These are phyloP conservation scores for Radopholus similis DNA, from an alignment of 1,140 invertebrate genomes.

Conservation along the genomic window DNA sequence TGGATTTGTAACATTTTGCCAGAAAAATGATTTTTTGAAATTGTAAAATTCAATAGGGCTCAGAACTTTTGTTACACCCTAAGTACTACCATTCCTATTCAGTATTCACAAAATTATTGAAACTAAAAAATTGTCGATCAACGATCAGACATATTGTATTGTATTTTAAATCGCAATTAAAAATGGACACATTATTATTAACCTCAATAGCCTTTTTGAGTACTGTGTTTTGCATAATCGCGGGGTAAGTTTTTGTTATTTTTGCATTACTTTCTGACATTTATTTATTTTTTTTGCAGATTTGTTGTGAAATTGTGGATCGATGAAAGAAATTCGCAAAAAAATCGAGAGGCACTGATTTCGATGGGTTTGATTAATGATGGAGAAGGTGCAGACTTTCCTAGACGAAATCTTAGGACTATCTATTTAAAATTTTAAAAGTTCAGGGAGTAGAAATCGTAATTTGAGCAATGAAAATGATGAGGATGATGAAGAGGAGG, in stretches of 20 bases:
- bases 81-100: no score
- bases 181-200: constrained; percentile 19
- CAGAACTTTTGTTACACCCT: no score
- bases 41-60: no score
- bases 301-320: constrained; percentile 39
- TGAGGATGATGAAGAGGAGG: constrained; percentile 13
- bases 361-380: constrained; percentile 14
- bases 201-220: constrained; percentile 18
- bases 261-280: constrained; percentile 12
- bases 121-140: no score
- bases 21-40: no score
- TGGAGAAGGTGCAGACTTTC: constrained; percentile 2
- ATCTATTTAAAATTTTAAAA: not conserved
- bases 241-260: constrained; percentile 1
- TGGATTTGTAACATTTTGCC: no score
- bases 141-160: no score
- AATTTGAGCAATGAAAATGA: not conserved
- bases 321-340: constrained; percentile 30
- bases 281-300: constrained; percentile 5
- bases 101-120: no score
- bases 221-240: constrained; percentile 20
- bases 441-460: no score
- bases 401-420: no score
- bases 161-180: not conserved
- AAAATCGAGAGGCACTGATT: constrained; percentile 16